Percentiles rank a stretch among this genome's conserved stretches.
Conservation (phyloP, 2,888 invertebrate species). For the Myathropa florea region DNA sequence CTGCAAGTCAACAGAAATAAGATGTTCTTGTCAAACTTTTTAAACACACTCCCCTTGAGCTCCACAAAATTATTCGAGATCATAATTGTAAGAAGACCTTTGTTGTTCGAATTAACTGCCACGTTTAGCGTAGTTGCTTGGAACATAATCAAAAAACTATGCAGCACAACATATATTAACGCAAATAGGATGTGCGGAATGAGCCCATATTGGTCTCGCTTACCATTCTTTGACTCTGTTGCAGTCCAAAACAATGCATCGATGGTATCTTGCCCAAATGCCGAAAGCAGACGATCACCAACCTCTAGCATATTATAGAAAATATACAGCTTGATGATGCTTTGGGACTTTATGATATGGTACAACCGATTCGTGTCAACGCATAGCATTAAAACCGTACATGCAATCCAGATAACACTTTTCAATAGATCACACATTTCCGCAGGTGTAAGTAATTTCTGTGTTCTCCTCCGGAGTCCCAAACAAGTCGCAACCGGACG, state of each 20-base stretch:
- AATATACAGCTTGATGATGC: constrained; percentile 99
- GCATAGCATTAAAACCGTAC: constrained; percentile 90
- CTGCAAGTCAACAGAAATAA: constrained; percentile 98
- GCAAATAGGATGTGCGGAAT: constrained; percentile 96
- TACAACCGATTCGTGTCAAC: constrained; percentile 99
- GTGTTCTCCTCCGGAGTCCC: constrained; percentile 83
- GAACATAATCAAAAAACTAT: constrained; percentile 93
- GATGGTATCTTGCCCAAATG: constrained; percentile 98
- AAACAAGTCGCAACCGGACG: constrained; percentile 88
- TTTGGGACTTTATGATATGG: constrained; percentile 97
- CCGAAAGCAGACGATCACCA: constrained; percentile 96
- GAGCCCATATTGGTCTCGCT: constrained; percentile 91
- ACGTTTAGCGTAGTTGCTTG: constrained; percentile 99
- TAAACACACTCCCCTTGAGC: constrained; percentile 98
- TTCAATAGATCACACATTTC: constrained; percentile 98
- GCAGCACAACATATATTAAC: constrained; percentile 93
- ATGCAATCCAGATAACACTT: constrained; percentile 91
- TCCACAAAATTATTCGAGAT: constrained; percentile 99
- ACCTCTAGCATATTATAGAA: constrained; percentile 99
- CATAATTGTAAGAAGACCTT: constrained; percentile 98
- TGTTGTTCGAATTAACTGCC: constrained; percentile 99
- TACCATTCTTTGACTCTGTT: constrained; percentile 93
- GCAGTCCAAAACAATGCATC: constrained; percentile 99
- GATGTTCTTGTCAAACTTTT: constrained; percentile 99
- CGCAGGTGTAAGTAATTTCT: constrained; percentile 88